A percentile compares a stretch with the other conserved stretches of the same genome.
Evolutionary conservation across 35 echinoderm and acorn worm species (phyloP).

Genomic region (Nesometra sesokonis): DNA sequence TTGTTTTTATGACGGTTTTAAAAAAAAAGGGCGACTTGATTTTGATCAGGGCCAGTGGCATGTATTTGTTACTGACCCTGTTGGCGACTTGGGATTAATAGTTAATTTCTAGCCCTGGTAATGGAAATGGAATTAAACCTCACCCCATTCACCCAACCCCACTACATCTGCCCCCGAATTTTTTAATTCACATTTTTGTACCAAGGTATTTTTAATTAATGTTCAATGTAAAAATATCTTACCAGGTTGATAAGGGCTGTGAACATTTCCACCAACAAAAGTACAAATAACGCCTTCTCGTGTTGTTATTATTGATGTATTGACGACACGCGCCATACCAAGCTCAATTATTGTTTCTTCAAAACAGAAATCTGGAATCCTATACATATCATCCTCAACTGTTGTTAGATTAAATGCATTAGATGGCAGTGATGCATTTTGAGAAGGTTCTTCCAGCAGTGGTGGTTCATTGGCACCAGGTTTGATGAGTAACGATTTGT

Average conservation of each 20-base stretch:
- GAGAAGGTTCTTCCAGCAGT: neutral
- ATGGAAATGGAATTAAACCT: too few species aligned
- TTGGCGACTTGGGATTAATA: too few species aligned
- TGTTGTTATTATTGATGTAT: constrained; percentile 38
- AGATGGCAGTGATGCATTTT: neutral
- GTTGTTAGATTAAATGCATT: neutral
- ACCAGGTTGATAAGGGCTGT: constrained; percentile 55
- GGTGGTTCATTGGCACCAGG: neutral
- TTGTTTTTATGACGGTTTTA: too few species aligned
- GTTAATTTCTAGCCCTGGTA: too few species aligned
- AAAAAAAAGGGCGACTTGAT: too few species aligned
- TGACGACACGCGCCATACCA: constrained; percentile 39
- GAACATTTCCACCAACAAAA: constrained; percentile 57
- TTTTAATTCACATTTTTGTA: too few species aligned
- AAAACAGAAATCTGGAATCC: constrained; percentile 25
- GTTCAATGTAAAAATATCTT: neutral
- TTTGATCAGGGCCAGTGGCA: too few species aligned
- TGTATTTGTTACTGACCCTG: too few species aligned
- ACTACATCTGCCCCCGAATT: too few species aligned
- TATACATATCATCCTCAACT: neutral
- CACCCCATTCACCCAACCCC: too few species aligned
- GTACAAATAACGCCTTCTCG: constrained; percentile 49
- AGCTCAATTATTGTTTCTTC: constrained; percentile 41
- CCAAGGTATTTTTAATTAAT: neutral
- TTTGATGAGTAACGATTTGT: neutral